Evolutionary conservation across 2,888 invertebrate species (phyloP), one percentile per base, ranked within the genome.

Genomic region (Drosophila borealis): DNA sequence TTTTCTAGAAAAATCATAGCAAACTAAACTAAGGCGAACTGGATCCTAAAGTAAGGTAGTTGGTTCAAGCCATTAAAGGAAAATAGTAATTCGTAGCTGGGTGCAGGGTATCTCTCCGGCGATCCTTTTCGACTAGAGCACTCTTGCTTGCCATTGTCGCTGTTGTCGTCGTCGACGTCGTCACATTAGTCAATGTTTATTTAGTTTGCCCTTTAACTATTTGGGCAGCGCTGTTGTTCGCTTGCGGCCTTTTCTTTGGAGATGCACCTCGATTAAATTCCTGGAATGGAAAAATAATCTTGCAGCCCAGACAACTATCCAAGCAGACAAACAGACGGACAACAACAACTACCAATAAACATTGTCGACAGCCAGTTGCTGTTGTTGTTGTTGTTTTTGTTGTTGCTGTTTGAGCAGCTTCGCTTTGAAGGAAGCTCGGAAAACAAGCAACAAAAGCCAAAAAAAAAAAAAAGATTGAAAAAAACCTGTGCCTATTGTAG

Each of bases 211-310:
- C 82, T 74, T 75, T 71, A 78, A 84, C 81, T 84, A 81, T 81
- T 75, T 80, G 70, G 73, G 78, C 84, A 80, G 71, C 59, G 44
- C 53, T 56, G 42, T 54, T 51, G 39, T 6, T 11, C 36, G 64
- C 64, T 71, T 71, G 74, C 63, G 63, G 74, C 63, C 57, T 62
- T 65, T 77, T 63, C 55, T 74, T 74, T 65, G 67, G 36, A 74
- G 75, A 75, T 81, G 80, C 81, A 84, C 84, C 84, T 81, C 81
- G 81, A 81, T 81, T 81, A 81, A 81, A 81, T 81, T 81, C 80
- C 74, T 68, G 81, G 80, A 81, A 84, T 63, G 64, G 71, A 84
- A 74, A 75, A 74, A 55, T 62, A n/a, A 54, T 64, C 68, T 53
- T 65, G 62, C 63, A 61, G 64, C 68, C 56, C 59, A 44, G 48